These are phyloP conservation scores for Cassiopea xamachana DNA, from an alignment of 30 jellyfish, hydroid and myxozoan species.

Conservation along the genomic window DNA sequence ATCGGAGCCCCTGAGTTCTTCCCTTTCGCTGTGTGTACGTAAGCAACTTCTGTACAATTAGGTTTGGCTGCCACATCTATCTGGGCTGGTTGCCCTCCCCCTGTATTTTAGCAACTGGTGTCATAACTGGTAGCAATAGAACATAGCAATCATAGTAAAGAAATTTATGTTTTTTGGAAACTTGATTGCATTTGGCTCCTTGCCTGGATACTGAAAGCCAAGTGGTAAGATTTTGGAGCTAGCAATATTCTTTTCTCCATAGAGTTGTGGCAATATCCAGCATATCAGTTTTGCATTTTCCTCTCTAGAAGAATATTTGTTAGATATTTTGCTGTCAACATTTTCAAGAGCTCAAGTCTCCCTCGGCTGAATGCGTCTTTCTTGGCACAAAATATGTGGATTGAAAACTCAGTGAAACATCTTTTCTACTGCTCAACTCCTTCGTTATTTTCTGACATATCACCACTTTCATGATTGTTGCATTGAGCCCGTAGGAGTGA, in stretches of 20 bases:
- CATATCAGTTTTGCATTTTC: background rate
- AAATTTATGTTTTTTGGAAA: background rate
- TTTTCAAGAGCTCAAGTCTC: background rate
- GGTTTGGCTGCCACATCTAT: no score
- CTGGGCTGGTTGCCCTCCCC: no score
- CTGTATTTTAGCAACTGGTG: background rate
- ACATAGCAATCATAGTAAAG: background rate
- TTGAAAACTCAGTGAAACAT: background rate
- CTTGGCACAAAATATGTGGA: conserved; percentile 4
- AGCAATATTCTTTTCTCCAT: background rate
- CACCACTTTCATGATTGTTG: conserved; percentile 13
- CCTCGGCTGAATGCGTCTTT: conserved; percentile 6
- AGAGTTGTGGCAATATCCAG: conserved; percentile 14
- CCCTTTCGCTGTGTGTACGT: no score
- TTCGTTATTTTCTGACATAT: background rate
- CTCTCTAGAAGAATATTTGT: background rate
- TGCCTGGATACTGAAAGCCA: conserved; percentile 15
- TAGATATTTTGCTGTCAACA: background rate
- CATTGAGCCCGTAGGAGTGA: conserved; percentile 13
- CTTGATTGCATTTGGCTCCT: conserved; percentile 7
- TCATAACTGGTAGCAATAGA: background rate
- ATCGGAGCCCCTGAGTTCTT: no score
- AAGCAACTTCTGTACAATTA: no score
- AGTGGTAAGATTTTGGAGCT: conserved; percentile 9
- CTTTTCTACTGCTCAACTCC: background rate